Conservation (phyloP, 2,797 vertebrate genomes). For the Galagoides demidoff region DNA sequence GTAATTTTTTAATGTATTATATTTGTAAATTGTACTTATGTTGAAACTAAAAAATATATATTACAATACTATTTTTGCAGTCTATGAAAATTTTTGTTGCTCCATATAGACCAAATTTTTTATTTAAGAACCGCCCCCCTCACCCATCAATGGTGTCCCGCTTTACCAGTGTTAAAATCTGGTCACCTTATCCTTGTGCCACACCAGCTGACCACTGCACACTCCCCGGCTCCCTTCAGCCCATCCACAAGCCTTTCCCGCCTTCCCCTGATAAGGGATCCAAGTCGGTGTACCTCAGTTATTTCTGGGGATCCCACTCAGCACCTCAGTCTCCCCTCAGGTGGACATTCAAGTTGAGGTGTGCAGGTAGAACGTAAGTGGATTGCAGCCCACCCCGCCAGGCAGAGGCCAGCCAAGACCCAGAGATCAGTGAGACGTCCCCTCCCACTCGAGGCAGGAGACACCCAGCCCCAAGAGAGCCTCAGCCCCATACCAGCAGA, state of each 20-base stretch:
- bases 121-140: no score
- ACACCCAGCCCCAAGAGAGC: background rate
- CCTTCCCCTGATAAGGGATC: background rate
- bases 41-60: no score
- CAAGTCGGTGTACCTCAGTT: background rate
- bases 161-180: no score
- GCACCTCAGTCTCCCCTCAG: background rate
- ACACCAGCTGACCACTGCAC: fast-evolving
- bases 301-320: fast-evolving
- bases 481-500: no score
- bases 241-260: fast-evolving
- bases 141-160: no score
- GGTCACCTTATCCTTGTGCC: background rate
- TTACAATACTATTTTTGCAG: no score
- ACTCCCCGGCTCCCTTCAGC: fast-evolving
- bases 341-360: no score
- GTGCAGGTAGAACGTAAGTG: fast-evolving
- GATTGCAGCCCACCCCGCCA: background rate
- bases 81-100: no score
- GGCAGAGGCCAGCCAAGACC: background rate
- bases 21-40: no score
- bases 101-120: no score
- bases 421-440: background rate
- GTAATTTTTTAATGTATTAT: no score
- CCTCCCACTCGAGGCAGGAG: fast-evolving